These are phyloP conservation scores for Alloscopus bannaensis DNA, from an alignment of 2,888 invertebrate species.

Conservation along the genomic window DNA sequence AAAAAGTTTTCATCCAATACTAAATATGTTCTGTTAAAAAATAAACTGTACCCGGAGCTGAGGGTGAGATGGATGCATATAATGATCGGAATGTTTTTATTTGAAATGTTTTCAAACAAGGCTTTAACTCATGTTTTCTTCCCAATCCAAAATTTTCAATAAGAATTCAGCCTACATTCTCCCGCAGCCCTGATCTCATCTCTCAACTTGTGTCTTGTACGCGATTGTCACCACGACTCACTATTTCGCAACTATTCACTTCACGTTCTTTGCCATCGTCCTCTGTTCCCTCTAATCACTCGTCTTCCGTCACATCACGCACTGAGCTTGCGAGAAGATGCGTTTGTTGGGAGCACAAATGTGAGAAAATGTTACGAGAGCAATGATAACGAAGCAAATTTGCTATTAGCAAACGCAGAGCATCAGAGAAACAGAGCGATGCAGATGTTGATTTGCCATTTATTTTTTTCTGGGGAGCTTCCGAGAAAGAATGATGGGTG, in stretches of 20 bases:
- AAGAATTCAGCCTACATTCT: background rate
- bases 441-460: slow-evolving; percentile 21
- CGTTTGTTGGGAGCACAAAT: too few relatives aligned
- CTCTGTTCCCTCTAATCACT: background rate
- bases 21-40: too few relatives aligned
- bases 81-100: slow-evolving; percentile 58
- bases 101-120: slow-evolving; percentile 59
- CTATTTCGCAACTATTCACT: background rate
- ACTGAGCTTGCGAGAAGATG: background rate
- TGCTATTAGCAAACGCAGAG: too few relatives aligned
- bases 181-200: background rate
- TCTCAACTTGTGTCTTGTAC: background rate
- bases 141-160: slow-evolving; percentile 13
- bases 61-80: slow-evolving; percentile 27
- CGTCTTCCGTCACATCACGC: background rate
- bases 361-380: too few relatives aligned
- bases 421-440: too few relatives aligned
- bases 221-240: background rate
- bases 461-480: slow-evolving; percentile 1
- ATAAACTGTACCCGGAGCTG: too few relatives aligned
- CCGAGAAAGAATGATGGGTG: background rate
- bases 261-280: background rate
- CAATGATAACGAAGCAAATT: slow-evolving; percentile 2
- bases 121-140: slow-evolving; percentile 46
- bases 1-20: too few relatives aligned